A percentile compares a stretch with the other conserved stretches of the same genome.
Conservation (phyloP, 64 coral and sea anemone genomes). For the Astreopora myriophthalma region DNA sequence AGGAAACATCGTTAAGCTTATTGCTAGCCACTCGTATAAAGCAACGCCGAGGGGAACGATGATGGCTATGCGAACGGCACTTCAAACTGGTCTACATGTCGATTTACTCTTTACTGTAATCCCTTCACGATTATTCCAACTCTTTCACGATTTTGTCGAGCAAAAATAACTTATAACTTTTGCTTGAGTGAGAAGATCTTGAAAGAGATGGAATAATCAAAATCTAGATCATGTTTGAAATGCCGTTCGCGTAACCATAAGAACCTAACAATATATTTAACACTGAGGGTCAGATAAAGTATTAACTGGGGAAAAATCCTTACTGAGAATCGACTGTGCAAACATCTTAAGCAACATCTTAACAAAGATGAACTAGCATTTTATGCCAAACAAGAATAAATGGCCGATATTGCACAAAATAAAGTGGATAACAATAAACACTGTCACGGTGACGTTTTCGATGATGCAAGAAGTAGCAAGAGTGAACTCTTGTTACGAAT, state of each 20-base stretch:
- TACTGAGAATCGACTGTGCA: neutral
- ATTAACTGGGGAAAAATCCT: neutral
- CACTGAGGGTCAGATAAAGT: neutral
- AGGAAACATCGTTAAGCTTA: neutral
- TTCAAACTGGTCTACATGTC: no score
- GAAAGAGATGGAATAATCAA: no score
- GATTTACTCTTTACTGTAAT: no score
- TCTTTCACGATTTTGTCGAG: no score
- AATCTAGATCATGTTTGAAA: no score
- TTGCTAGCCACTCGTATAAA: neutral
- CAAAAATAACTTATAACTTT: no score
- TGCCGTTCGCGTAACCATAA: no score
- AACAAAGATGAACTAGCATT: neutral
- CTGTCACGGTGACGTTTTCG: conserved; percentile 21
- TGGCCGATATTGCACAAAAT: neutral
- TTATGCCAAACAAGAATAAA: neutral
- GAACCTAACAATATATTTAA: no score
- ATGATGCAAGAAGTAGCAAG: conserved; percentile 19
- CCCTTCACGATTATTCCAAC: no score
- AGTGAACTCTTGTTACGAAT: neutral
- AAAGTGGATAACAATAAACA: neutral
- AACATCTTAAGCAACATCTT: conserved; percentile 6
- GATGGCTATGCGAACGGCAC: no score
- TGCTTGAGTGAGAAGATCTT: no score
- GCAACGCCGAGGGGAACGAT: no score